Evolutionary conservation across 2,797 vertebrate genomes (phyloP), one percentile per base, ranked within the genome.

Genomic region (Taenioides sp.): DNA sequence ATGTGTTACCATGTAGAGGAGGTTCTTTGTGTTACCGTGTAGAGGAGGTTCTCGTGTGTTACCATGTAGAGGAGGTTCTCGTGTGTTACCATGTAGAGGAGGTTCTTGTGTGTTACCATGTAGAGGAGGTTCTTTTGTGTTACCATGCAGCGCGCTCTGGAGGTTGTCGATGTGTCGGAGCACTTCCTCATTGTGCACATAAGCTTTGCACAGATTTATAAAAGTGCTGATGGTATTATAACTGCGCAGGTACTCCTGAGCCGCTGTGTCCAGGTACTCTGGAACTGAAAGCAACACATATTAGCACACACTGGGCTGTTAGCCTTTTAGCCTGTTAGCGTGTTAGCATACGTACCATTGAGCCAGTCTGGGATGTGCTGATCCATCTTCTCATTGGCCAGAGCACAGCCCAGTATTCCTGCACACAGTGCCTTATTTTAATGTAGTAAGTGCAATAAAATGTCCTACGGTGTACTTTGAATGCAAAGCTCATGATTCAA

Each of bases 401-500:
- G 1, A 0, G 86, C 85, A 72, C 58, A 65, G 4, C 86, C 86
- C 6, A 88, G 72, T 67, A 91, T 2, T 65, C 88, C 87, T 89
- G 72, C 61, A 70, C n/a, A 67, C 16, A 25, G 57, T 14, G 5
- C 11, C 1, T 23, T 58, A 11, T 58, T 23, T 25, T 23, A 10
- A 37, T 37, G 14, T 17, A 47, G 4, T 47, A 47, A 16, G 14
- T 47, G 12, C 16, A 47, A 4, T 47, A 16, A 4, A 47, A 2
- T 43, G 40, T 43, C 3, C 11, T 43, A 43, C 10, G 11, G 11
- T 43, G 40, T 43, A 43, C 12, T 43, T 43, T 47, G 16, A 47
- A 16, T 16, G 43, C 11, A 47, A 16, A 16, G 43, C 43, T 47
- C 14, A 47, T 16, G 14, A 17, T 47, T 43, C 11, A 43, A 43